These are phyloP conservation scores for Zonotrichia leucophrys DNA, from an alignment of 2,113 vertebrate species.

Conservation along the genomic window DNA sequence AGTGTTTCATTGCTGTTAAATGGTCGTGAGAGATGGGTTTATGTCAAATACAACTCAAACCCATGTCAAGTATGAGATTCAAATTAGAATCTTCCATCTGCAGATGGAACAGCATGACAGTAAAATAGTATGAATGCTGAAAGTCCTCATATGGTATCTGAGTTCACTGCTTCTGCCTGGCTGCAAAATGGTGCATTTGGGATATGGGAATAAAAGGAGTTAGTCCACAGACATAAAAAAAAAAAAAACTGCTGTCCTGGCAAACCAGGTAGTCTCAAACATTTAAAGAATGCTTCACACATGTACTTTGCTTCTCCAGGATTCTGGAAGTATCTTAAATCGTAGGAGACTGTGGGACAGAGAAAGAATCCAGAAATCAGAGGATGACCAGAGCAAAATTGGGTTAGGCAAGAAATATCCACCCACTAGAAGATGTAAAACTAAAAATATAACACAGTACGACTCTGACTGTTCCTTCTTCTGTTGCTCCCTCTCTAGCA, in stretches of 20 bases:
- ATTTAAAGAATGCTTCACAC: not conserved
- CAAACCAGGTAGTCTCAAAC: not conserved
- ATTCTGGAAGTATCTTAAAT: not conserved
- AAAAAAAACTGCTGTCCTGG: not conserved
- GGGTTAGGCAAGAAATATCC: not conserved
- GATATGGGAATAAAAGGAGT: not conserved
- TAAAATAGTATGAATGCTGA: not conserved
- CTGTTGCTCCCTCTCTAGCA: not conserved
- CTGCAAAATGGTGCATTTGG: not conserved
- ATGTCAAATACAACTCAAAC: not conserved
- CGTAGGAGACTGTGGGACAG: not conserved
- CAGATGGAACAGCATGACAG: not conserved
- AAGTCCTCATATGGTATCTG: not conserved
- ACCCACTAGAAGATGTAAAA: not conserved
- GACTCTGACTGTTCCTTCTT: not conserved
- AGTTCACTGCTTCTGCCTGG: not conserved
- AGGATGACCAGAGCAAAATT: not conserved
- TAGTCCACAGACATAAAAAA: not conserved
- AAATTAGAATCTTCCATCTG: not conserved
- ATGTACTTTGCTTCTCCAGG: not conserved
- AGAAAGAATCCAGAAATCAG: not conserved
- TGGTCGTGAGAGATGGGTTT: not conserved
- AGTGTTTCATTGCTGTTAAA: not conserved
- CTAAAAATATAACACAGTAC: not conserved
- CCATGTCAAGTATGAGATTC: not conserved